Evolutionary conservation across 2,113 vertebrate species (phyloP).

Genomic region (Leiothrix lutea): DNA sequence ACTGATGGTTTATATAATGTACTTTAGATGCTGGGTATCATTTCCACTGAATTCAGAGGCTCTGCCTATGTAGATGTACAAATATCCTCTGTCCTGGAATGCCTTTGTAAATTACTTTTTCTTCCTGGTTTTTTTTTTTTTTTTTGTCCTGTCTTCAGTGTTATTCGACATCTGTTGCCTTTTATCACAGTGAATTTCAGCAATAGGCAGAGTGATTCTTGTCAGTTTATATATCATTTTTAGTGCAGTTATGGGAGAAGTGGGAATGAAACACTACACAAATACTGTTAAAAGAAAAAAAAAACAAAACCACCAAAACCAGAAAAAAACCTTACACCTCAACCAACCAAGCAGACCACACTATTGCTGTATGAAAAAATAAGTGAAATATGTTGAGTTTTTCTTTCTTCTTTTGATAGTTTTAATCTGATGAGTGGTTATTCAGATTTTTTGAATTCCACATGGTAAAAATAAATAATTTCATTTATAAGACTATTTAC

Average conservation of each 20-base stretch:
- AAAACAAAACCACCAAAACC: not conserved
- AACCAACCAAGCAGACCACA: not conserved
- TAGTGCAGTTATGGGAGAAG: not conserved
- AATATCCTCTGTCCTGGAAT: not conserved
- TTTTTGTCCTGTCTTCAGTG: not conserved
- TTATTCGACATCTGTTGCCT: not conserved
- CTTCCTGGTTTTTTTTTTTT: not conserved
- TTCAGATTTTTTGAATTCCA: not conserved
- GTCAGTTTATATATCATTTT: not conserved
- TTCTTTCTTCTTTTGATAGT: not conserved
- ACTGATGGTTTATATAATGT: not conserved
- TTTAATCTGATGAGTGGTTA: not conserved
- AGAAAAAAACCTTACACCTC: not conserved
- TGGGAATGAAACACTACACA: not conserved
- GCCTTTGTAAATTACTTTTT: not conserved
- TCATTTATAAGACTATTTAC: not conserved
- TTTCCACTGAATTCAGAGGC: not conserved
- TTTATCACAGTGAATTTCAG: constrained; percentile 16
- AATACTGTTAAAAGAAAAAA: not conserved
- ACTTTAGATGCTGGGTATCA: not conserved
- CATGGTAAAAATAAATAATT: not conserved
- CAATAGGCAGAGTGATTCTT: not conserved
- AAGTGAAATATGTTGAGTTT: not conserved
- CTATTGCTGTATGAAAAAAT: not conserved
- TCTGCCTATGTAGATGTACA: not conserved